Base-by-base conservation (phyloP, 2,888 invertebrate genomes). In the Mimachlamys varia region DNA sequence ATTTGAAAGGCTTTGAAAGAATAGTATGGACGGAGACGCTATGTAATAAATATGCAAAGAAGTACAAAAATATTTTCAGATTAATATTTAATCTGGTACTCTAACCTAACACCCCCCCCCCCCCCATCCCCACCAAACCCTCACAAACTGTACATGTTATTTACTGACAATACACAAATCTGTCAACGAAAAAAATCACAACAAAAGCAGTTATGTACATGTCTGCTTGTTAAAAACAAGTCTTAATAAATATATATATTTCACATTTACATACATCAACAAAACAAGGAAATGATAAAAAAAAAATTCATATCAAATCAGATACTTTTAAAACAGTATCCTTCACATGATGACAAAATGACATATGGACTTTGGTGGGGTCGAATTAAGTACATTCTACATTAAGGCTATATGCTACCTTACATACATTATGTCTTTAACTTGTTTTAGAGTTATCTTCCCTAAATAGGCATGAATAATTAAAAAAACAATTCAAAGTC, bases 61-160 rank as follows among this genome's bases (percentile, higher is more conserved):
- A 76, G 76, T 76, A 76, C 76, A 76, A 76, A 76, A 76, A 76
- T 76, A 76, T 76, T 76, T 76, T 33, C 53, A 76, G 27, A 76
- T 33, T 27, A 27, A 33, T 76, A 33, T 76, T 76, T 76, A 7
- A 76, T 33, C 33, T 58, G 22, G 7, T 22, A 22, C 10, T 33
- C 13, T n/a, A n/a, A n/a, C n/a, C n/a, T n/a, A n/a, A n/a, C 12
- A 27, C 27, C 33, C 33, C 76, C 76, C 53, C n/a, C n/a, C n/a
- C n/a, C n/a, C n/a, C n/a, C n/a, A n/a, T n/a, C n/a, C n/a, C n/a
- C n/a, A n/a, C n/a, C n/a, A n/a, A n/a, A 19, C 5, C 53, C 53
- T 44, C 7, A 44, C 44, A 44, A 44, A 53, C 53, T 53, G 13
- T 53, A 13, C 13, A 17, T 12, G 2, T 53, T 53, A 53, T 53